Conservation (phyloP, 2,888 invertebrate genomes). For the Resseliella maxima region DNA sequence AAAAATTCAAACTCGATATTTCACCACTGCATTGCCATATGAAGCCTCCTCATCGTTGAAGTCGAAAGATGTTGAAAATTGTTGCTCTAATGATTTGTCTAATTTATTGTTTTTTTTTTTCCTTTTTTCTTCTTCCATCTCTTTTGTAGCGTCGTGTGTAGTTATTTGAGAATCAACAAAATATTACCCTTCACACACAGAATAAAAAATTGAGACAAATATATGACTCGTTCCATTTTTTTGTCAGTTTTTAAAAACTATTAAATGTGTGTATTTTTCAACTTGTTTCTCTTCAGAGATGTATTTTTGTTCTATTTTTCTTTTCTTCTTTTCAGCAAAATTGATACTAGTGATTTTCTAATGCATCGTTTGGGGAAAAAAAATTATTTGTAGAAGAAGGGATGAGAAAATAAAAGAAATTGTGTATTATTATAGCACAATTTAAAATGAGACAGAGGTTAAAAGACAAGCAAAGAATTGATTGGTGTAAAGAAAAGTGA, state of each 20-base stretch:
- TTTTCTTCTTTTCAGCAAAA: not conserved
- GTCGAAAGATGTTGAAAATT: constrained; percentile 35
- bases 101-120: constrained; percentile 27
- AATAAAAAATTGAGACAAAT: constrained; percentile 42
- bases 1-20: constrained; percentile 33
- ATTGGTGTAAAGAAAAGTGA: constrained; percentile 12
- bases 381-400: too few species aligned
- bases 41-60: not conserved
- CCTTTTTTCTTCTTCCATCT: not conserved
- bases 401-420: not conserved
- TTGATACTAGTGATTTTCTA: not conserved
- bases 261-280: constrained; percentile 53
- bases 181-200: constrained; percentile 25
- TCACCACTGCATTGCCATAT: not conserved
- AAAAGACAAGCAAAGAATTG: not conserved
- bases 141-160: not conserved
- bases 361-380: not conserved
- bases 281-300: not conserved
- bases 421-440: not conserved
- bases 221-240: constrained; percentile 41
- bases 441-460: not conserved
- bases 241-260: not conserved
- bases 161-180: not conserved
- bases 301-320: not conserved
- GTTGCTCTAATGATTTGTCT: constrained; percentile 48